Conservation (phyloP, 1,140 invertebrate genomes). For the Mactra quadrangularis region DNA sequence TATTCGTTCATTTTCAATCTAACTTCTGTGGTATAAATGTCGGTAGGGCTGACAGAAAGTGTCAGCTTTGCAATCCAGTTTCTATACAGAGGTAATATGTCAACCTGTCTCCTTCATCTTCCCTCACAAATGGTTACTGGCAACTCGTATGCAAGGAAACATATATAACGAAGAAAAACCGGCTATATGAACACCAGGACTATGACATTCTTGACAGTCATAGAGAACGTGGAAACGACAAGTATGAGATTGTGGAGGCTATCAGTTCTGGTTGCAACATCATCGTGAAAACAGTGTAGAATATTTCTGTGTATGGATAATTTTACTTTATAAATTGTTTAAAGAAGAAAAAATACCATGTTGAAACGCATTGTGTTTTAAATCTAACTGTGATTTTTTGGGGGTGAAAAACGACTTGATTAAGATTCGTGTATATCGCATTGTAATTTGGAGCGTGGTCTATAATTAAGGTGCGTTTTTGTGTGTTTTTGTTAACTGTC, state of each 20-base stretch:
- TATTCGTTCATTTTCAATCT: conserved; percentile 61
- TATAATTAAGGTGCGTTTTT: too few relatives aligned
- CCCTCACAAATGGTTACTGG: conserved; percentile 63
- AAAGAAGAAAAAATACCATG: too few relatives aligned
- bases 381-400: too few relatives aligned
- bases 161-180: conserved; percentile 62
- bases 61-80: conserved; percentile 53
- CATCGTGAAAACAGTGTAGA: conserved; percentile 17
- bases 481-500: too few relatives aligned
- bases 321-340: too few relatives aligned
- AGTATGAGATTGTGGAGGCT: conserved; percentile 17
- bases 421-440: too few relatives aligned
- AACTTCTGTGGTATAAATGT: conserved; percentile 54
- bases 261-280: conserved; percentile 41
- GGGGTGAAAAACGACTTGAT: too few relatives aligned
- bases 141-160: conserved; percentile 62
- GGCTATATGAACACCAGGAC: conserved; percentile 58
- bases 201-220: conserved; percentile 62
- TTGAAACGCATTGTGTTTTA: too few relatives aligned
- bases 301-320: neutral
- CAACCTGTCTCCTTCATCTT: conserved; percentile 61
- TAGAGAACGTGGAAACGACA: conserved; percentile 9
- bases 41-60: conserved; percentile 45
- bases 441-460: too few relatives aligned
- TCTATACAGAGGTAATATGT: conserved; percentile 62